phyloP scores from a whole-genome alignment of 2,113 vertebrate species.

The Polyodon spathula region DNA sequence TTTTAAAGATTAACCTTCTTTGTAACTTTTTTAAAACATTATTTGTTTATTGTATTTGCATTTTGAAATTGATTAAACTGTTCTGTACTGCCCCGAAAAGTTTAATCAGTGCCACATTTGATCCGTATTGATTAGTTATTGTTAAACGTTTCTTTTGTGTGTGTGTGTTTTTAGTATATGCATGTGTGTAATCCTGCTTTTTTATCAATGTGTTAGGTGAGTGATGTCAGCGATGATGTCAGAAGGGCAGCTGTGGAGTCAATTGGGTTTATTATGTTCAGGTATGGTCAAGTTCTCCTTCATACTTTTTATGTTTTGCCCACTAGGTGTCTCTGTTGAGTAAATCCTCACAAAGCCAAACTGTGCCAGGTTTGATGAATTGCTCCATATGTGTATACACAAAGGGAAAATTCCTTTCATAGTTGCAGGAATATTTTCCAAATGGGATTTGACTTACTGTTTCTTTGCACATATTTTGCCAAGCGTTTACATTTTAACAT shows the following conservation, averaged over 20 bases:
- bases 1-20: too few species aligned
- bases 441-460: constrained; percentile 22
- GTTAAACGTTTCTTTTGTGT: too few species aligned
- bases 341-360: neutral
- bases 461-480: constrained; percentile 13
- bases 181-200: too few species aligned
- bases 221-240: constrained; percentile 94
- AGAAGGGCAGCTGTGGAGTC: constrained; percentile 93
- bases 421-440: constrained; percentile 30
- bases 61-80: too few species aligned
- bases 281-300: constrained; percentile 53
- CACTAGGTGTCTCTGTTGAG: constrained; percentile 17
- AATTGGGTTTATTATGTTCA: constrained; percentile 96
- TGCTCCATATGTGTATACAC: constrained; percentile 24
- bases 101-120: too few species aligned
- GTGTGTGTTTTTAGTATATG: too few species aligned
- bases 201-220: constrained; percentile 62
- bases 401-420: constrained; percentile 39
- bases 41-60: too few species aligned
- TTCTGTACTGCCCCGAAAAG: too few species aligned
- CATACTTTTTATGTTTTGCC: constrained; percentile 6
- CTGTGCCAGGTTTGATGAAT: constrained; percentile 25
- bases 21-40: too few species aligned
- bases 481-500: constrained; percentile 7
- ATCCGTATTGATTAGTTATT: too few species aligned